A percentile compares a stretch with the other conserved stretches of the same genome.
phyloP scores from a whole-genome alignment of 2,797 vertebrate species.

The Sebastes umbrosus region DNA sequence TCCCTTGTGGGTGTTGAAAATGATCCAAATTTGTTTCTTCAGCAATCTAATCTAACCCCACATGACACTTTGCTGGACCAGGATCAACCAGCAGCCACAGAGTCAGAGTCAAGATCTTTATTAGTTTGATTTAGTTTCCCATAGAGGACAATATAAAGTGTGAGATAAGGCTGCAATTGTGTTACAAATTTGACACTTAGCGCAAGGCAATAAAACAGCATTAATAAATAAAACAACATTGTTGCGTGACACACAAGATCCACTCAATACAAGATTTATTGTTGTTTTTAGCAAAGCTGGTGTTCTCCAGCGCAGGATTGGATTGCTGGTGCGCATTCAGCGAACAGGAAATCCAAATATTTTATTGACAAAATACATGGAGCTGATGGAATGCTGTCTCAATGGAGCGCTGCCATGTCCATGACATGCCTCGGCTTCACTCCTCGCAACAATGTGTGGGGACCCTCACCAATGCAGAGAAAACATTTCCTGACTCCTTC shows the following conservation, averaged over 20 bases:
- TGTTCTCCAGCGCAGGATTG: constrained; percentile 3
- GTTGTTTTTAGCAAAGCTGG: constrained; percentile 43
- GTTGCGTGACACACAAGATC: not conserved
- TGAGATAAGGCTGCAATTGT: constrained; percentile 14
- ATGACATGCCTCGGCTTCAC: constrained; percentile 61
- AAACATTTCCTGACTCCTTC: constrained; percentile 68
- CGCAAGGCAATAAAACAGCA: constrained; percentile 11
- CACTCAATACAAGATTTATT: constrained; percentile 19
- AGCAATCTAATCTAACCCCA: constrained; percentile 29
- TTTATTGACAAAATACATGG: constrained; percentile 60
- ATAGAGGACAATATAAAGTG: not conserved
- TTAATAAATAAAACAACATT: not conserved
- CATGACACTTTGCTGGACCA: constrained; percentile 26
- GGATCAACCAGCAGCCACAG: constrained; percentile 4
- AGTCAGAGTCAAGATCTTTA: not conserved
- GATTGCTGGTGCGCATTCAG: constrained; percentile 25
- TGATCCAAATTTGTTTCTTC: constrained; percentile 46
- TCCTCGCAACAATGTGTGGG: constrained; percentile 43
- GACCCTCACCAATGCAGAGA: constrained; percentile 46
- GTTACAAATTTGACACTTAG: constrained; percentile 1
- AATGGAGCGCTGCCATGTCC: constrained; percentile 58
- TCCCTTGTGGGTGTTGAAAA: constrained; percentile 50
- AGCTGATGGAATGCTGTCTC: constrained; percentile 55
- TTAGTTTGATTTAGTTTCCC: not conserved
- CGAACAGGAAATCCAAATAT: constrained; percentile 55